These are phyloP conservation scores for Peromyscus californicus DNA, from an alignment of 2,113 vertebrate genomes.

Conservation along the genomic window DNA sequence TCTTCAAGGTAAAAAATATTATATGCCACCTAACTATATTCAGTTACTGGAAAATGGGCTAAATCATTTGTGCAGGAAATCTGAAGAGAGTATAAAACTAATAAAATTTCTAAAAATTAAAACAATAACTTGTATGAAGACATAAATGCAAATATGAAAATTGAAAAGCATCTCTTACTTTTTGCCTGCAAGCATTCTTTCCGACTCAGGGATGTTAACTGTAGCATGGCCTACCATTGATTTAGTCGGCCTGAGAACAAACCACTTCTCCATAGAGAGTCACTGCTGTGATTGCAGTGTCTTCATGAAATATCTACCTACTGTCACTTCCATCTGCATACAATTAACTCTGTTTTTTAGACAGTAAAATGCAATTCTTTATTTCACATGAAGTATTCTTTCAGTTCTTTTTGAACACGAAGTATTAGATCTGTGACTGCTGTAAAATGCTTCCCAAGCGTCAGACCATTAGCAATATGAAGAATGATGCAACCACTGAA, in stretches of 20 bases:
- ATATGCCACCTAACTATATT: background rate
- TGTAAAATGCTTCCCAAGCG: background rate
- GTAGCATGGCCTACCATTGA: background rate
- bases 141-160: background rate
- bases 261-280: background rate
- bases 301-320: conserved; percentile 4
- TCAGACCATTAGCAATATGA: background rate
- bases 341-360: conserved; percentile 12
- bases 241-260: conserved; percentile 27
- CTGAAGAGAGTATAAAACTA: conserved; percentile 8
- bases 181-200: background rate
- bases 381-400: background rate
- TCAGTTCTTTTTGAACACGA: background rate
- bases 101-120: conserved; percentile 39
- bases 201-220: background rate
- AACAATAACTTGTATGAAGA: conserved; percentile 5
- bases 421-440: background rate
- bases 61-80: background rate
- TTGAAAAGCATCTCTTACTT: background rate
- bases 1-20: background rate
- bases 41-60: conserved; percentile 3
- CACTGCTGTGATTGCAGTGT: background rate
- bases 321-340: background rate
- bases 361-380: background rate
- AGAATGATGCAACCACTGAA: background rate